A percentile compares a stretch with the other conserved stretches of the same genome.
Evolutionary conservation across 2,888 invertebrate genomes (phyloP).

Genomic region (Eurois occulta): DNA sequence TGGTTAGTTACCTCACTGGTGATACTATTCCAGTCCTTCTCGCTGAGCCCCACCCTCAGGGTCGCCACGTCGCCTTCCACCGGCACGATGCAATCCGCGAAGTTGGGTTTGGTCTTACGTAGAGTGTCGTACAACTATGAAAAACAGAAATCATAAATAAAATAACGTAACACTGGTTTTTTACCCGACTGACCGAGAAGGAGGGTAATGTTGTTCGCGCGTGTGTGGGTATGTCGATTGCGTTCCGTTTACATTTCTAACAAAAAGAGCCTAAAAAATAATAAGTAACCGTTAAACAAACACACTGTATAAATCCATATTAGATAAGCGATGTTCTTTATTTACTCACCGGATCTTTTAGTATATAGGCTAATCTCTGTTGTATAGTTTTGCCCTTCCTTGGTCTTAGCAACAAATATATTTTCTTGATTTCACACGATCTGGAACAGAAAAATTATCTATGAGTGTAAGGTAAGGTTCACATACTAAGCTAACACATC

Average conservation of each 20-base stretch:
- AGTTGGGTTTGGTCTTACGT: constrained; percentile 64
- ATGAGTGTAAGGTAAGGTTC: neutral
- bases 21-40: constrained; percentile 62
- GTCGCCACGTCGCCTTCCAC: constrained; percentile 69
- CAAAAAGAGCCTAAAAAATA: too few species aligned
- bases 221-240: too few species aligned
- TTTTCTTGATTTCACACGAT: constrained; percentile 62
- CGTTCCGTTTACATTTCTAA: too few species aligned
- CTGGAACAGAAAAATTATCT: constrained; percentile 49
- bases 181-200: too few species aligned
- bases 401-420: constrained; percentile 65
- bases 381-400: constrained; percentile 64
- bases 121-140: constrained; percentile 66
- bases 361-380: constrained; percentile 60
- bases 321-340: neutral
- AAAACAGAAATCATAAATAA: neutral
- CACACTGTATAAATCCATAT: neutral
- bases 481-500: neutral
- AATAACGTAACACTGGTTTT: too few species aligned
- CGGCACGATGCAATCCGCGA: constrained; percentile 59
- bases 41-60: constrained; percentile 64
- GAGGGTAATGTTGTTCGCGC: too few species aligned
- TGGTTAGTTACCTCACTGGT: constrained; percentile 63
- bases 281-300: too few species aligned
- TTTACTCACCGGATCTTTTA: constrained; percentile 67